Evolutionary conservation across 2,888 invertebrate species (phyloP), one percentile per base, ranked within the genome.

Genomic region (Nymphalis c-album): DNA sequence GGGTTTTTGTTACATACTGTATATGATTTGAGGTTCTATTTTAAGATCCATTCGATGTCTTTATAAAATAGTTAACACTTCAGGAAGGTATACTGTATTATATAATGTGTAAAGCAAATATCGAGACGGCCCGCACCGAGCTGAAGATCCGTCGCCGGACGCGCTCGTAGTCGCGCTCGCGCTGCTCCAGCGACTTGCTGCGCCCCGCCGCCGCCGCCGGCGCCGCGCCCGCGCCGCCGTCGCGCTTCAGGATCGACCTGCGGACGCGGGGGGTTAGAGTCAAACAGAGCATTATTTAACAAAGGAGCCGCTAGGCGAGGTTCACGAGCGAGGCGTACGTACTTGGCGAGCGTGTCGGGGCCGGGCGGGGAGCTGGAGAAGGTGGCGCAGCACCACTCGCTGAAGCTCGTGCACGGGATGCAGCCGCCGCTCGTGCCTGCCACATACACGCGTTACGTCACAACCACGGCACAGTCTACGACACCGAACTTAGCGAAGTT

Each of bases 121-220:
- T n/a, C n/a, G n/a, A n/a, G n/a, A n/a, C n/a, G n/a, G 35, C 7
- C 26, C 7, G 53, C 5, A 93, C 90, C 75, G 87, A 78, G 73
- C 94, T 96, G 84, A 98, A 98, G 91, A 98, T 98, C 87, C 98
- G 94, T 74, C 96, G 94, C 68, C 97, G 93, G 61, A 95, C 97
- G 80, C 96, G 94, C 83, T 97, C 96, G 84, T 98, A 98, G 77
- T 97, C 97, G 80, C 96, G 96, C 88, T 98, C 97, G 40, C 98
- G 93, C 87, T 98, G 98, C 85, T 98, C 98, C 78, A 98, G 95
- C 75, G 98, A 97, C 82, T 96, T 97, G 85, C 96, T 90, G 1
- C 91, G 77, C 45, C 81, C 80, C 48, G 80, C 82, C 80, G 82
- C 78, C 96, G 94, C 48, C 13, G 96, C 97, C 74, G 73, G 95